Percentiles rank a stretch among this genome's conserved stretches.
Evolutionary conservation across 2,888 invertebrate genomes (phyloP).

Genomic region (Panorpa germanica): DNA sequence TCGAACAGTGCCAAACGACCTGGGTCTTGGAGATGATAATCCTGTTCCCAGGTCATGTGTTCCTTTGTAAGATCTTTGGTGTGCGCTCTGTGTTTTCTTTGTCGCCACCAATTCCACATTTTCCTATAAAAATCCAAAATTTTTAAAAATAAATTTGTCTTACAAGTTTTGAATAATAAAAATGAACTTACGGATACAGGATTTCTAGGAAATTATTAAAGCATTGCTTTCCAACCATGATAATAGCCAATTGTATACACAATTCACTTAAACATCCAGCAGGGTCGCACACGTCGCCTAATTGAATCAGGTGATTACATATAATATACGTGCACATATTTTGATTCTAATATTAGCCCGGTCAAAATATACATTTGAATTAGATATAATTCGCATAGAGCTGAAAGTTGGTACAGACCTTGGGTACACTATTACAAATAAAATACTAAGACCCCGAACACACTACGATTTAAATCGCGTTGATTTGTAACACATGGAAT

Average conservation of each 20-base stretch:
- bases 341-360: too few species aligned
- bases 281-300: slow-evolving; percentile 72
- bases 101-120: slow-evolving; percentile 80
- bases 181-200: slow-evolving; percentile 56
- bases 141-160: slow-evolving; percentile 6
- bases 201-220: slow-evolving; percentile 87
- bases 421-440: too few species aligned
- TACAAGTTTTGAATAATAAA: not conserved
- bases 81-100: slow-evolving; percentile 52
- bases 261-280: slow-evolving; percentile 85
- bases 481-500: too few species aligned
- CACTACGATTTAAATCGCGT: too few species aligned
- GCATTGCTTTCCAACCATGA: slow-evolving; percentile 90
- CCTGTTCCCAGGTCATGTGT: slow-evolving; percentile 80
- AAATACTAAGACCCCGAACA: too few species aligned
- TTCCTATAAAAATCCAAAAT: slow-evolving; percentile 30
- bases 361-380: too few species aligned
- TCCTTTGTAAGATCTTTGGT: slow-evolving; percentile 52
- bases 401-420: too few species aligned
- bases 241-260: slow-evolving; percentile 79
- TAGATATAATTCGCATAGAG: too few species aligned
- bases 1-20: slow-evolving; percentile 82
- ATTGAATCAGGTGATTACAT: too few species aligned
- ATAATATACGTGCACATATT: too few species aligned
- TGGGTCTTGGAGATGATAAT: slow-evolving; percentile 81